Evolutionary conservation across 30 jellyfish, hydroid and myxozoan genomes (phyloP), one percentile per base, ranked within the genome.

Genomic region (Chrysaora quinquecirrha): DNA sequence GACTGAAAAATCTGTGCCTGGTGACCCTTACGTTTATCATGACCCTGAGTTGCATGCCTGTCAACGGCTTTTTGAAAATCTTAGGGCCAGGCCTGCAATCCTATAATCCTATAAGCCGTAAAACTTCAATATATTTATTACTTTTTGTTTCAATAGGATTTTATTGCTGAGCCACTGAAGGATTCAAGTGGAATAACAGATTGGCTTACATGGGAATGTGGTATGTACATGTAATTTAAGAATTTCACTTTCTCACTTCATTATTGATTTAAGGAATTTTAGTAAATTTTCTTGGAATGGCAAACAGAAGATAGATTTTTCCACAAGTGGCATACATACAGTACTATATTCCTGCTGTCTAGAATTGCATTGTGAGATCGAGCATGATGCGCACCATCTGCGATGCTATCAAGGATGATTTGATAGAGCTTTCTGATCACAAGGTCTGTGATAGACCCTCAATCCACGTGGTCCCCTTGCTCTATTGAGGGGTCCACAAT

Each of bases 181-280:
- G 73, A 82, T 31, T 82, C 65, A 32, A 74, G 73, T 75, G 92
- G 89, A 22, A 48, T 22, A 1, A 71, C 34, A 1, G 70, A 82
- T 67, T 78, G 89, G 89, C 54, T 84, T 23, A n/a, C 62, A 30
- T 89, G 97, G 97, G 64, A 83, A 27, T 89, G 97, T 52, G 95
- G 97, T 89, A 47, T 30, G 87, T 1, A 20, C 19, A 25, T 19
- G 23, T 11, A 66, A 6, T 43, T 43, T 43, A 6, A 6, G 58
- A 43, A 16, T 43, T 43, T 43, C 16, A 6, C 16, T 16, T 43
- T 43, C 58, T 16, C 16, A 43, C 16, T 43, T 6, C 58, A 43
- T 43, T 43, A 43, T 9, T 6, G 58, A 43, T 43, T 16, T 16
- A 6, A 43, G 16, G 16, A 9, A 43, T 43, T 6, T 43, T 6